Base-by-base conservation (phyloP, 2,888 invertebrate genomes). In the Drosophila multiciliata region DNA sequence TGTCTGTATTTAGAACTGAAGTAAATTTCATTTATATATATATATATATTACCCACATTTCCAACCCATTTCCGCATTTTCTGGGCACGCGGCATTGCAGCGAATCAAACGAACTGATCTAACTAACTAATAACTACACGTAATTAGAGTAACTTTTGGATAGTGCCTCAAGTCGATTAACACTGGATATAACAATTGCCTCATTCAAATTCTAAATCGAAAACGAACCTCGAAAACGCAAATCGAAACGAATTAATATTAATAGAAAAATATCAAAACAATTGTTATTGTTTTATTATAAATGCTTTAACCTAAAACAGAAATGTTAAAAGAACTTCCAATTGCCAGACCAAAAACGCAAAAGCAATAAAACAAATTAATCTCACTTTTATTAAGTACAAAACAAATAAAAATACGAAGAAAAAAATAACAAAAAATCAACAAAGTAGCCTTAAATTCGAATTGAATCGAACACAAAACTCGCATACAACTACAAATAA, bases 51-150 rank as follows among this genome's bases (percentile, higher is more conserved):
- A 78, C 74, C 67, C 74, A 65, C 72, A 66, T 61, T 57, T 66
- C 66, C 66, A 63, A 53, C 15, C 66, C 75, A 65, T 38, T 45
- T 71, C 66, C 54, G 66, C 50, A 78, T 62, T 63, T 81, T 60
- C 75, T 83, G 79, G 77, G 83, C 71, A 83, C 83, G 82, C 83
- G 88, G 83, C 88, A 85, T 85, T 87, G 81, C 86, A 85, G 85
- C 85, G 83, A 82, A 80, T 66, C 66, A 76, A 79, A 70, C 80
- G 83, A 85, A 87, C 82, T 82, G 84, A 87, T 73, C 66, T 77
- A 67, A 61, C 55, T 60, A 73, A 66, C 58, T 23, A 45, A 23
- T 45, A 45, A 45, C 40, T 61, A 78, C 66, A 80, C 62, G n/a
- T 69, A 78, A 71, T 62, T 68, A 76, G 65, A 73, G 53, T 75